Evolutionary conservation across 2,888 invertebrate genomes (phyloP), one percentile per base, ranked within the genome.

Genomic region (Sphinx pinastri): DNA sequence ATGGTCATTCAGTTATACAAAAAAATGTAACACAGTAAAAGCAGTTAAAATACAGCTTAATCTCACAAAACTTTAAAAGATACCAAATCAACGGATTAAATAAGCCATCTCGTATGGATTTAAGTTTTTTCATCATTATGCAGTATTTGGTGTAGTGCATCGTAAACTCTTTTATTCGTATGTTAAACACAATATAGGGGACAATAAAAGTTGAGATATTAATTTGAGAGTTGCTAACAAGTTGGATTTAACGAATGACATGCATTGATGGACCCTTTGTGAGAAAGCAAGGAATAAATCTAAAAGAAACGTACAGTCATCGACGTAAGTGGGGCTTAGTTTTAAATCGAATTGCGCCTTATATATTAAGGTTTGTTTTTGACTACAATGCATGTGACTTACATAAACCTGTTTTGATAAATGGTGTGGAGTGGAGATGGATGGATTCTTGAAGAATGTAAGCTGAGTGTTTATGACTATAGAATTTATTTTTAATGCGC

Each of bases 211-310:
- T 76, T 77, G 72, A 66, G 71, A 74, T 77, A 79, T 81, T 82
- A 81, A 82, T 82, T 83, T 79, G 81, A 81, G 79, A 71, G 77
- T 75, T 75, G 82, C 82, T 88, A 85, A 89, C 82, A 81, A 84
- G 83, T 78, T 74, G 67, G 75, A 80, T 81, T 76, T 72, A 77
- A 77, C 75, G 77, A 76, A 74, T 70, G 58, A 52, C 80, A 77
- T 75, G 79, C 83, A 79, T 85, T 86, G 83, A 88, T 87, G 84
- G 81, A 84, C 84, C 49, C 78, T 82, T 81, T 80, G 74, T 73
- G 73, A 68, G 75, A 75, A 73, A 72, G 73, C 73, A 72, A 71
- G 70, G 71, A 72, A 80, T 87, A 85, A 82, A 85, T 84, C 77
- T 80, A 55, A 55, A 54, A 25, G 67, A 63, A 70, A 70, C 67